Evolutionary conservation across 2,113 vertebrate species (phyloP).

Genomic region (Passer montanus): DNA sequence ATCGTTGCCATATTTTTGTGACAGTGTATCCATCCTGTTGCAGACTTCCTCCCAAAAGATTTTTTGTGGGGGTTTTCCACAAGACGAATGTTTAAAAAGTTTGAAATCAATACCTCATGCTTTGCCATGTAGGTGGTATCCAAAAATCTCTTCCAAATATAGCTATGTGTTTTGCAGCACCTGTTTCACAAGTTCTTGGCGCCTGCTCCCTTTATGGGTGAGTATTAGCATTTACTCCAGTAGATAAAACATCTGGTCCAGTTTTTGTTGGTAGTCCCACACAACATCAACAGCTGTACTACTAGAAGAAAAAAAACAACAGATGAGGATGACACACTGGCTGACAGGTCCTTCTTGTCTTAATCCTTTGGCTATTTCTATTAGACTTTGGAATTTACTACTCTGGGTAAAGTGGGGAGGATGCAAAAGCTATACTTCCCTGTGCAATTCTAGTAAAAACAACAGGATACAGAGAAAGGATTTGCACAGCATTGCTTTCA

Average conservation of each 20-base stretch:
- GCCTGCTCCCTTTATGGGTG: not conserved
- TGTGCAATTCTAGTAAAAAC: not conserved
- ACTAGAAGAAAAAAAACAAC: not conserved
- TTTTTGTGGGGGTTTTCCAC: slow-evolving; percentile 6
- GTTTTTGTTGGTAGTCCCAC: not conserved
- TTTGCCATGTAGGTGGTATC: slow-evolving; percentile 45
- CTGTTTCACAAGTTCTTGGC: slow-evolving; percentile 31
- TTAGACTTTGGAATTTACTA: not conserved
- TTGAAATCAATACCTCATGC: slow-evolving; percentile 37
- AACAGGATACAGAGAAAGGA: not conserved
- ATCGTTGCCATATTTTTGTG: not conserved
- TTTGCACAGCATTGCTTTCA: not conserved
- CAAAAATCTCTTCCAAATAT: slow-evolving; percentile 41
- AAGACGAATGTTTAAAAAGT: not conserved
- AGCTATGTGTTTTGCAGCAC: slow-evolving; percentile 10
- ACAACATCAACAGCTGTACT: not conserved
- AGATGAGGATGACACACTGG: not conserved
- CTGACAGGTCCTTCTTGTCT: not conserved
- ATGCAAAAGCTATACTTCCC: not conserved
- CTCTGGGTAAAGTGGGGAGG: not conserved
- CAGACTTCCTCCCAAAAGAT: not conserved
- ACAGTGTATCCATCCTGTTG: not conserved
- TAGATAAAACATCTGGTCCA: not conserved
- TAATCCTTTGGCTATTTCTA: not conserved
- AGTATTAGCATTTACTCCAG: not conserved